These are phyloP conservation scores for Phataginus tricuspis DNA, from an alignment of 2,797 vertebrate genomes.

Conservation along the genomic window DNA sequence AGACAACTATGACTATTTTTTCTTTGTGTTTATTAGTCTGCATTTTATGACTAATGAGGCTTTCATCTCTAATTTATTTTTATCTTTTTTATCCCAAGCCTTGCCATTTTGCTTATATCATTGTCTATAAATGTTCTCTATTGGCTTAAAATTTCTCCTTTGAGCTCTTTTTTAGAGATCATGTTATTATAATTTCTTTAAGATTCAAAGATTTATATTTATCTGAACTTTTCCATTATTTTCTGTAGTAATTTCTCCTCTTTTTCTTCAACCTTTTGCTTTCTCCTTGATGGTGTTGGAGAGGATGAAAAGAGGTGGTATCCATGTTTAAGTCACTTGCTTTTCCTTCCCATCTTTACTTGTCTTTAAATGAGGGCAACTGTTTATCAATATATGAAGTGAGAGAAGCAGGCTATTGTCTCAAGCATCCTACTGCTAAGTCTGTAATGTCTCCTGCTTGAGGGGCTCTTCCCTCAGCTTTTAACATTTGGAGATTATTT, in stretches of 20 bases:
- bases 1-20: neutral
- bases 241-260: neutral
- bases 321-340: neutral
- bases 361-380: neutral
- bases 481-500: neutral
- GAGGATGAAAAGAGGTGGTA: neutral
- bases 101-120: neutral
- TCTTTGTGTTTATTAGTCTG: neutral
- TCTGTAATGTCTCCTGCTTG: neutral
- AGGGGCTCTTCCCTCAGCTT: neutral
- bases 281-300: neutral
- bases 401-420: neutral
- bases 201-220: constrained; percentile 1
- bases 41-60: neutral
- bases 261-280: neutral
- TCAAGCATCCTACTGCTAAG: neutral
- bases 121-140: neutral
- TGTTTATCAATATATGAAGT: neutral
- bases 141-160: neutral
- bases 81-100: neutral
- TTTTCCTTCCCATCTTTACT: neutral
- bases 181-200: neutral
- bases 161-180: neutral
- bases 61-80: neutral
- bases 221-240: neutral